These are phyloP conservation scores for Aethes cnicana DNA, from an alignment of 2,888 invertebrate genomes.

Conservation along the genomic window DNA sequence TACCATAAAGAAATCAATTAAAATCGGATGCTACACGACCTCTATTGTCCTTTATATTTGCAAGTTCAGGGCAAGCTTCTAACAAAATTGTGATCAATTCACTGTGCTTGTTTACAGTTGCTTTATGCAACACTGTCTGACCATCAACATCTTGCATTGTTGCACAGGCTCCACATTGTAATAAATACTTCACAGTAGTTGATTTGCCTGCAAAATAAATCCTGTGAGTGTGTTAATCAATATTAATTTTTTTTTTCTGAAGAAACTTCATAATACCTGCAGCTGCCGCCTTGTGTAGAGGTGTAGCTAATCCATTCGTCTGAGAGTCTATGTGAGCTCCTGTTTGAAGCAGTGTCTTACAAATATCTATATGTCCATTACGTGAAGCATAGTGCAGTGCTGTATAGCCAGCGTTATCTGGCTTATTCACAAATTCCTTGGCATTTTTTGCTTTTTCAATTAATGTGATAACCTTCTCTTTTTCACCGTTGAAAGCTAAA, in stretches of 20 bases:
- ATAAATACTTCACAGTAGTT: constrained; percentile 85
- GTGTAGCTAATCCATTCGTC: constrained; percentile 90
- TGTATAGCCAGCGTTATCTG: constrained; percentile 91
- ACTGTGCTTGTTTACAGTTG: constrained; percentile 79
- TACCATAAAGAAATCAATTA: constrained; percentile 2
- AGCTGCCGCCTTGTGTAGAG: constrained; percentile 91
- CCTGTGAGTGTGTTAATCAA: background rate
- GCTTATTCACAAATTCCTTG: constrained; percentile 82
- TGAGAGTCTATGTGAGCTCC: constrained; percentile 88
- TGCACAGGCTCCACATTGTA: constrained; percentile 84
- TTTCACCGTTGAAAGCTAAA: constrained; percentile 89
- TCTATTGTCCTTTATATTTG: constrained; percentile 61
- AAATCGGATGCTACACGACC: constrained; percentile 67
- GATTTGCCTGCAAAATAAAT: constrained; percentile 79
- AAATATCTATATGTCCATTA: constrained; percentile 87
- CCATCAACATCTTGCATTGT: constrained; percentile 89
- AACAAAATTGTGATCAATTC: constrained; percentile 69
- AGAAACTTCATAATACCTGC: constrained; percentile 82
- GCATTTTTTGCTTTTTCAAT: constrained; percentile 62
- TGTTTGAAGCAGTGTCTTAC: constrained; percentile 85
- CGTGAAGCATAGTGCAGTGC: constrained; percentile 95
- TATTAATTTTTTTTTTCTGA: background rate
- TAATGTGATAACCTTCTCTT: constrained; percentile 84
- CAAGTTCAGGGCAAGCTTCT: constrained; percentile 58
- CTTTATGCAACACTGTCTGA: constrained; percentile 90